Evolutionary conservation across 2,113 vertebrate genomes (phyloP).

Genomic region (Catagonus wagneri): DNA sequence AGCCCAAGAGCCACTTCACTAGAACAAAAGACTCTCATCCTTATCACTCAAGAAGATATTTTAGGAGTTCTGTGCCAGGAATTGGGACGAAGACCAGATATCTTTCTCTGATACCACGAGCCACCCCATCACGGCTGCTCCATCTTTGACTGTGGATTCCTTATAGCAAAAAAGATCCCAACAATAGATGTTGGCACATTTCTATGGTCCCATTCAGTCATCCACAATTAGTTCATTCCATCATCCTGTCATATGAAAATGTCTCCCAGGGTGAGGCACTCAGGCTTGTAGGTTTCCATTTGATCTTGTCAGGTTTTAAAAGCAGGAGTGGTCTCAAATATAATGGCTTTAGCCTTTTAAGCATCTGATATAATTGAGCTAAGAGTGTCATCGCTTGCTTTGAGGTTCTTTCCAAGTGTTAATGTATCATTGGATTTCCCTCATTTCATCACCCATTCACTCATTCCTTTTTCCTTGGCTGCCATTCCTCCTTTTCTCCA

Average conservation of each 20-base stretch:
- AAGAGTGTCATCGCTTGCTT: background rate
- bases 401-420: background rate
- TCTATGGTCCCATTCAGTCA: background rate
- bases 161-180: background rate
- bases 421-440: background rate
- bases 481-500: no score
- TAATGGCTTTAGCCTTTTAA: background rate
- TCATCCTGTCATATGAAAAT: background rate
- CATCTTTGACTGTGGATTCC: background rate
- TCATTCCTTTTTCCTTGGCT: background rate
- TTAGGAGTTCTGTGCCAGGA: background rate
- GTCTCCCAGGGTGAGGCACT: background rate
- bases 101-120: background rate
- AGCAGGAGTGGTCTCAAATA: background rate
- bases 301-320: background rate
- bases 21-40: background rate
- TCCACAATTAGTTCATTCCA: background rate
- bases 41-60: background rate
- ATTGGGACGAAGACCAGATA: background rate
- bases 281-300: background rate
- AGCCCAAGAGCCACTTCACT: background rate
- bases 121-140: background rate
- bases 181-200: background rate
- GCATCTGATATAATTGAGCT: background rate
- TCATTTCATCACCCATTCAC: background rate